Conservation (phyloP, 2,113 vertebrate genomes). For the Etia nguti region DNA sequence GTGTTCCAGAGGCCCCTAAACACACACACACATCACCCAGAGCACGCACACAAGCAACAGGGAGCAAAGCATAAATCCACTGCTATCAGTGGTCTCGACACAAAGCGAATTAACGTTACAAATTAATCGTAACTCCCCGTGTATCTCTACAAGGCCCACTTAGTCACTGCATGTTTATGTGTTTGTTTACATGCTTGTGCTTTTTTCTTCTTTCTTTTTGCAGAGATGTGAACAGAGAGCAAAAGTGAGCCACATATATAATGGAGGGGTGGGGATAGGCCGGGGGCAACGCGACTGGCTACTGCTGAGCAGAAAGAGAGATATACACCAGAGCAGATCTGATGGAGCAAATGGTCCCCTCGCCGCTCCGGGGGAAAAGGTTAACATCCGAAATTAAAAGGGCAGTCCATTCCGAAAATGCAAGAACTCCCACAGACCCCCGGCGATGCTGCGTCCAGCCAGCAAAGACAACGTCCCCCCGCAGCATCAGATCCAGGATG, state of each 20-base stretch:
- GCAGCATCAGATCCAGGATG: conserved; percentile 17
- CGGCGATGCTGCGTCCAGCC: not conserved
- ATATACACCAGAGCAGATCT: conserved; percentile 30
- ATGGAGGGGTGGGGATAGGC: not conserved
- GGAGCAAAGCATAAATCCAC: conserved; percentile 4
- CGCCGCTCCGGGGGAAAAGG: conserved; percentile 34
- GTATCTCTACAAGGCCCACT: conserved; percentile 25
- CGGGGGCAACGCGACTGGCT: not conserved
- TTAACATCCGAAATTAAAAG: conserved; percentile 57
- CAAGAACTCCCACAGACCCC: conserved; percentile 12
- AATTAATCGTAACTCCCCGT: conserved; percentile 37
- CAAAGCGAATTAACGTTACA: conserved; percentile 26
- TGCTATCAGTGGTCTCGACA: conserved; percentile 34
- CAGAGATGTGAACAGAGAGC: conserved; percentile 71
- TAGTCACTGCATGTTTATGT: not conserved
- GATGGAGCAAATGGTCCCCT: conserved; percentile 14
- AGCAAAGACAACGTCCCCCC: not conserved
- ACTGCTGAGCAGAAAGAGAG: conserved; percentile 19
- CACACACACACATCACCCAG: not conserved
- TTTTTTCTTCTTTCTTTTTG: not conserved
- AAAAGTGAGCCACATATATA: not conserved
- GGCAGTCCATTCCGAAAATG: conserved; percentile 21
- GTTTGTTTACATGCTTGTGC: not conserved
- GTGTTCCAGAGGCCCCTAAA: conserved; percentile 28
- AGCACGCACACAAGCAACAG: not conserved